Evolutionary conservation across 2,797 vertebrate species (phyloP).

Genomic region (Rhinatrema bivittatum): DNA sequence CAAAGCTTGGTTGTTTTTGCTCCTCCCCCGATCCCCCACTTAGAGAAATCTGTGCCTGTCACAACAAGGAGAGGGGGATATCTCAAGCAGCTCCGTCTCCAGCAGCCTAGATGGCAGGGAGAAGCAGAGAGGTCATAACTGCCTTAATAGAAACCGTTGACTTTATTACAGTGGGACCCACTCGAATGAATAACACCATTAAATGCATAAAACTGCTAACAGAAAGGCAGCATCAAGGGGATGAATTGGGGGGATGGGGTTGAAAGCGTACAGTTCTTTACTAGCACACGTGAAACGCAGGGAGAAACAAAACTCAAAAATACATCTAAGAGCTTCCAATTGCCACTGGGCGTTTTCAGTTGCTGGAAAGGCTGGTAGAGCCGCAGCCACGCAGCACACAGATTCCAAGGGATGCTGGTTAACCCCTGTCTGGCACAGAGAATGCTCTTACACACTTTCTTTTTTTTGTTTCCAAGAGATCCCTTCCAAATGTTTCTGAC

Average conservation of each 20-base stretch:
- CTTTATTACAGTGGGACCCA: not conserved
- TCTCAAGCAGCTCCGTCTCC: conserved; percentile 27
- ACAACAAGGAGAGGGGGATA: too few species aligned
- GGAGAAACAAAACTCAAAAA: conserved; percentile 1
- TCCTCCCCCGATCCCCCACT: too few species aligned
- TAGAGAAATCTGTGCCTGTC: not conserved
- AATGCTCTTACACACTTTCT: conserved; percentile 20
- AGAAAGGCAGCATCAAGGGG: conserved; percentile 1
- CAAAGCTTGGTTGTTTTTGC: too few species aligned
- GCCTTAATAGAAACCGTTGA: conserved; percentile 35
- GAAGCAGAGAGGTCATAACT: conserved; percentile 13
- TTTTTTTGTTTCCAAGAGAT: too few species aligned
- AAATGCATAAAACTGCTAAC: conserved; percentile 22
- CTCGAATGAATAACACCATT: conserved; percentile 22
- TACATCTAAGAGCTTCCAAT: conserved; percentile 5
- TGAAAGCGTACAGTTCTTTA: not conserved
- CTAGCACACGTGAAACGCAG: not conserved
- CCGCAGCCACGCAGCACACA: rapidly evolving
- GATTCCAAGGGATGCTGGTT: not conserved
- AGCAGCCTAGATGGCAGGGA: too few species aligned
- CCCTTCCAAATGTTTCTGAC: too few species aligned
- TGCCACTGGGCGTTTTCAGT: conserved; percentile 2
- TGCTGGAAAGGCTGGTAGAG: not conserved
- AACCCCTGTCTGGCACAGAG: too few species aligned
- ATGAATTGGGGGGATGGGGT: conserved; percentile 1